phyloP scores from a whole-genome alignment of 2,888 invertebrate genomes.

The Tillus elongatus region DNA sequence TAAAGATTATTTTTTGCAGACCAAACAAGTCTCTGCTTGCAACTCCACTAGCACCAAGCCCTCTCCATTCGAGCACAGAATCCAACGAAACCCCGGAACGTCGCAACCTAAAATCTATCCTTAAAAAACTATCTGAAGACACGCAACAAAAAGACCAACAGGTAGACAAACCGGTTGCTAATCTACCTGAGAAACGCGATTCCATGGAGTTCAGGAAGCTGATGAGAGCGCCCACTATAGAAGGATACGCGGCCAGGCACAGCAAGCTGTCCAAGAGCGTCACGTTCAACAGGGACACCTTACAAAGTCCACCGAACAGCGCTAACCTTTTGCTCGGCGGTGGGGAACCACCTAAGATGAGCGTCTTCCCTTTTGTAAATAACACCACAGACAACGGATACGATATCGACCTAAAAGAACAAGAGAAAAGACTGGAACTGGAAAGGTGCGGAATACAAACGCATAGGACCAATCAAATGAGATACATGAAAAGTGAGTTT shows the following conservation, averaged over 20 bases:
- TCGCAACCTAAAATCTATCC: slow-evolving; percentile 71
- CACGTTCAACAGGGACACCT: slow-evolving; percentile 75
- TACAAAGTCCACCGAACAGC: slow-evolving; percentile 66
- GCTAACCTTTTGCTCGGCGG: slow-evolving; percentile 22
- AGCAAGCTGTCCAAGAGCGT: slow-evolving; percentile 83
- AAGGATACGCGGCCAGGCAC: slow-evolving; percentile 82
- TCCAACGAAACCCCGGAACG: slow-evolving; percentile 78
- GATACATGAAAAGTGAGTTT: slow-evolving; percentile 47
- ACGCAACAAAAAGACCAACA: slow-evolving; percentile 28
- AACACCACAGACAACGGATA: slow-evolving; percentile 38
- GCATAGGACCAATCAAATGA: slow-evolving; percentile 51
- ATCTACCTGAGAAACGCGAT: slow-evolving; percentile 33
- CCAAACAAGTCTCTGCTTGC: slow-evolving; percentile 11
- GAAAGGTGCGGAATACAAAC: slow-evolving; percentile 51
- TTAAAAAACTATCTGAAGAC: slow-evolving; percentile 73
- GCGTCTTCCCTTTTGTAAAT: slow-evolving; percentile 33
- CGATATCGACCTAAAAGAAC: slow-evolving; percentile 41
- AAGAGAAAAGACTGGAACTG: slow-evolving; percentile 47
- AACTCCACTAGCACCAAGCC: slow-evolving; percentile 25
- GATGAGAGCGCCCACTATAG: slow-evolving; percentile 73
- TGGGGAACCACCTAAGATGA: slow-evolving; percentile 25
- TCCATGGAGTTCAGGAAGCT: slow-evolving; percentile 57
- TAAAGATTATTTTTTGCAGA: no score
- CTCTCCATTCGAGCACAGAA: slow-evolving; percentile 50
- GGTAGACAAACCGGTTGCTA: background rate